Base-by-base conservation (phyloP, 2,888 invertebrate species). In the Pseudococcus longispinus region DNA sequence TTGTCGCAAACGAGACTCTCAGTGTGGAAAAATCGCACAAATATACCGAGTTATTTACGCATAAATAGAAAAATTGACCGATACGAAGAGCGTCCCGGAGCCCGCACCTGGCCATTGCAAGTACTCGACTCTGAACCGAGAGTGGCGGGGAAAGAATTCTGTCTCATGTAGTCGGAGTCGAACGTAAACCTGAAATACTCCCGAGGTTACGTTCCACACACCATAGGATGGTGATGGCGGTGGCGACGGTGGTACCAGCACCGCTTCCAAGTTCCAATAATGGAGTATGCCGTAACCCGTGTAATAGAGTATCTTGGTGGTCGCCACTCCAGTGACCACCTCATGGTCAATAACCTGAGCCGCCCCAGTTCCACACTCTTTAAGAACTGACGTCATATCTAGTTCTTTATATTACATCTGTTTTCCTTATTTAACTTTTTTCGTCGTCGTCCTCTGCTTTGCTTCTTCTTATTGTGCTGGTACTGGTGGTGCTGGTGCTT, bases 321-420 rank as follows among this genome's bases (percentile, higher is more conserved):
- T 80, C 86, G 80, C 29, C 86, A 86, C 86, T 86, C 86, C 86
- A 86, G 86, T 86, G 86, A 86, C 86, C 86, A 86, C 86, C 86
- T 86, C 86, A 86, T 86, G 86, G 86, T 86, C 86, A 86, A 86
- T 86, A 86, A 86, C 86, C 86, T 86, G 77, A 86, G 86, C 86
- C 86, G 86, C 86, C 86, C 86, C 86, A 86, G 86, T 86, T 86
- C 86, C 86, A 86, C 86, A 86, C 80, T 86, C 55, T 80, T 70
- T 55, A 80, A 55, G 26, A 37, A 80, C 86, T 86, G 86, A 86
- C 86, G 86, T 86, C 86, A 86, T 80, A 86, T 86, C 80, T 77
- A 44, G 86, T 77, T 86, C 86, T 51, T 80, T 86, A 26, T 80
- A 80, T 86, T 86, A 37, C 77, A 86, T 86, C 80, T 86, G 86